phyloP scores from a whole-genome alignment of 2,113 vertebrate genomes.

The Macrotis lagotis region DNA sequence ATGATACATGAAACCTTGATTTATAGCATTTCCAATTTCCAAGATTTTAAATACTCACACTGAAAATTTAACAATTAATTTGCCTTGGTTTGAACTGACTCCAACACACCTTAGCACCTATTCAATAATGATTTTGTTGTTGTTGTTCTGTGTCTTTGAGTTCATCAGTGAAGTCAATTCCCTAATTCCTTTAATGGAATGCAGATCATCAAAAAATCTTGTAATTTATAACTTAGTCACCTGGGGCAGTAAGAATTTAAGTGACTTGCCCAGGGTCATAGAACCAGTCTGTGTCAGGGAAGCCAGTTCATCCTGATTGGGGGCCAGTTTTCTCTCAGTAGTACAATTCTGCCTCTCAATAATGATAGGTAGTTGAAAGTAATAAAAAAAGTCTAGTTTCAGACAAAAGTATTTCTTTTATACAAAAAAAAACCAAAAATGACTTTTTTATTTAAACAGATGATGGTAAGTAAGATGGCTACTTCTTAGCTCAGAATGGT shows the following conservation, averaged over 20 bases:
- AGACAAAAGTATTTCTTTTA: too few relatives aligned
- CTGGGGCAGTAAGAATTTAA: not conserved
- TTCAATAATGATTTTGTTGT: not conserved
- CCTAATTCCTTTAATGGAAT: not conserved
- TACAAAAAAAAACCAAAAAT: conserved; percentile 11
- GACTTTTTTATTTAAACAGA: conserved; percentile 10
- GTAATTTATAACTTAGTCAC: not conserved
- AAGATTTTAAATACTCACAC: not conserved
- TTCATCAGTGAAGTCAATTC: not conserved
- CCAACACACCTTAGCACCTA: not conserved
- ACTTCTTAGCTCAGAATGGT: conserved; percentile 10
- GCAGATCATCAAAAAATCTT: not conserved
- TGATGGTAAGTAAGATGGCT: not conserved
- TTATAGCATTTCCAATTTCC: not conserved
- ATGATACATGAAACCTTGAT: not conserved
- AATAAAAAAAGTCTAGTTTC: conserved; percentile 24
- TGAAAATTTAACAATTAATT: not conserved
- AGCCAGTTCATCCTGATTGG: not conserved
- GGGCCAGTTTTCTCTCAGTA: not conserved
- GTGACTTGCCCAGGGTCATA: not conserved
- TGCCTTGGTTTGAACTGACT: not conserved
- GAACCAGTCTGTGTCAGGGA: not conserved
- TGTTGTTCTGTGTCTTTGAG: not conserved
- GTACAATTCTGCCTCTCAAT: not conserved
- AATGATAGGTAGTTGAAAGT: conserved; percentile 33